Conservation (phyloP, 2,797 vertebrate species). For the Lepilemur ruficaudatus region DNA sequence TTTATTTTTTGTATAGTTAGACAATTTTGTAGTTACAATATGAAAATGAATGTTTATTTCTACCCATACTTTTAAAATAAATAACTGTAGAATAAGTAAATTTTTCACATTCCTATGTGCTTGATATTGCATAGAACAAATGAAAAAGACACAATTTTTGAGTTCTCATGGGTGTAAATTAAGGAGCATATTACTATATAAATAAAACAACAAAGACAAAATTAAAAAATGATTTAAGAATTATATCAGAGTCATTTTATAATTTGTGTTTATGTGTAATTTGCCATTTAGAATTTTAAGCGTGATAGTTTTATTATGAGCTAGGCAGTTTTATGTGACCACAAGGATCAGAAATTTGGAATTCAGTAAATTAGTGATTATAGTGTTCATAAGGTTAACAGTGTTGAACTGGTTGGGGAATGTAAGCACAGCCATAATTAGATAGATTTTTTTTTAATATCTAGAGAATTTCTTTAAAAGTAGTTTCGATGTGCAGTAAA, state of each 20-base stretch:
- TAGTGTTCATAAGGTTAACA: conserved; percentile 25
- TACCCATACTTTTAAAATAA: background rate
- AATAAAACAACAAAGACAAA: background rate
- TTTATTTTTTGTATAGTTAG: conserved; percentile 50
- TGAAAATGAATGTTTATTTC: background rate
- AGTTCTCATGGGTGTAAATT: background rate
- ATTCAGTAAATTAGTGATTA: conserved; percentile 22
- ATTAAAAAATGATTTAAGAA: background rate
- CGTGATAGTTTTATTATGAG: conserved; percentile 10
- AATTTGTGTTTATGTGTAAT: conserved; percentile 1
- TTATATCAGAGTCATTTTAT: background rate
- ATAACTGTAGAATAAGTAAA: background rate
- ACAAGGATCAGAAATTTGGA: conserved; percentile 3
- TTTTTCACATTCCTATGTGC: background rate
- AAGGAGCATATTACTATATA: background rate
- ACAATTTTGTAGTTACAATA: conserved; percentile 53
- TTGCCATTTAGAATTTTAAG: conserved; percentile 9
- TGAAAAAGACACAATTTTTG: background rate
- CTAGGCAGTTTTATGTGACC: background rate
- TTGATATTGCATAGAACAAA: background rate
- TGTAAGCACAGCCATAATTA: conserved; percentile 16
- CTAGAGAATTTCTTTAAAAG: conserved; percentile 45
- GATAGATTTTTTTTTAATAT: background rate
- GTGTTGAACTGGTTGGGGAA: background rate
- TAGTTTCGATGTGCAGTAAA: conserved; percentile 5